Base-by-base conservation (phyloP, 1,140 invertebrate species). In the Drosophila varians region DNA sequence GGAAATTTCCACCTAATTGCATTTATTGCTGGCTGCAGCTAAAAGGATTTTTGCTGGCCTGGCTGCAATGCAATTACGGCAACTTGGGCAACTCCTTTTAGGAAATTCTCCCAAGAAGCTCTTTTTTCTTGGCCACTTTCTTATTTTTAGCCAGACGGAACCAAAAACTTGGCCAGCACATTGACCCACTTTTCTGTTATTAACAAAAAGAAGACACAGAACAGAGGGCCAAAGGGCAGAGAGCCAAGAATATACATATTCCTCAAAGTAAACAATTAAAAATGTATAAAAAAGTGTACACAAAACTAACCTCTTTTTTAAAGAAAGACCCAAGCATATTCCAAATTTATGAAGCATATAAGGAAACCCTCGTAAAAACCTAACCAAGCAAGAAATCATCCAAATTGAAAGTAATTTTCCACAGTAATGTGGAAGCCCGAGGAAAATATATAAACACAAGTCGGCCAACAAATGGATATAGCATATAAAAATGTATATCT, bases 341-440 rank as follows among this genome's bases (percentile, higher is more conserved):
- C 57, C 56, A 57, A 54, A 69, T 36, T 36, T 36, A n/a, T 12
- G 34, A n/a, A 14, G 36, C 34, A 72, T 55, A 77, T 54, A 47
- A 79, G 71, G 65, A 72, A 70, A 72, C 49, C 48, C 62, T 34
- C 73, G 83, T 82, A 64, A 79, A 78, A 73, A 75, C 43, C 53
- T 64, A 79, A 75, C 42, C 47, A 56, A 64, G 70, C 74, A 71
- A 60, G 75, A 79, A 77, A 83, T 7, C 4, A 16, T 8, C 12
- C 58, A 55, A 62, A 84, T 84, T 79, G 80, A 84, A 84, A 86
- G 71, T 75, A 74, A 86, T 86, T 84, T 80, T 75, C 54, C 28
- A 3, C 25, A 46, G 12, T 25, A 45, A 53, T 19, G 45, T 19
- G 53, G 46, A 46, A 40, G 31, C 19, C 8, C 25, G 12, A 21